Conservation (phyloP, 2,113 vertebrate genomes). For the Zosterops japonicus region DNA sequence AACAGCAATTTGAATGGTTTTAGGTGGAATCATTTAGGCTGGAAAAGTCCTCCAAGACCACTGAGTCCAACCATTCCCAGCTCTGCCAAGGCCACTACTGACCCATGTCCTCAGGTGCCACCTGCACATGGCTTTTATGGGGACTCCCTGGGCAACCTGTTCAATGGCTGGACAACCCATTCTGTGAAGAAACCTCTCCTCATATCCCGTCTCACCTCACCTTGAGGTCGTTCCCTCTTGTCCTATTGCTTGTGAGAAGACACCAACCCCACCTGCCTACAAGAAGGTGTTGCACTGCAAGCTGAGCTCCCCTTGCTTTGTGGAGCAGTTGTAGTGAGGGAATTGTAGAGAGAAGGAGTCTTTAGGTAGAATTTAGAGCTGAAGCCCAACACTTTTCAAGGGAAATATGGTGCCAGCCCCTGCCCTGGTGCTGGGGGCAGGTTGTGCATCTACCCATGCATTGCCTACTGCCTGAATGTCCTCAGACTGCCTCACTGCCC, state of each 20-base stretch:
- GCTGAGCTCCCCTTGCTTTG: background rate
- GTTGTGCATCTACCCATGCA: fast-evolving
- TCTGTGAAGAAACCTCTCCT: background rate
- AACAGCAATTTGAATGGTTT: background rate
- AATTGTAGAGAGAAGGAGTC: background rate
- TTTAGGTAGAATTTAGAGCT: background rate
- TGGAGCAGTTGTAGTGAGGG: background rate
- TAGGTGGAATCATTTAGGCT: background rate
- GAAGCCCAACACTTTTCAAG: background rate
- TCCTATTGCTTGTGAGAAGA: background rate
- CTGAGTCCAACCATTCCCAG: fast-evolving
- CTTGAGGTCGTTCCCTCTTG: fast-evolving
- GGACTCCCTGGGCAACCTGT: background rate
- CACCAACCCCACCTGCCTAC: background rate
- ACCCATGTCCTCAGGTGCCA: background rate
- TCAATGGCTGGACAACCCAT: background rate
- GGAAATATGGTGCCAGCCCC: fast-evolving
- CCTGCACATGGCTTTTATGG: background rate
- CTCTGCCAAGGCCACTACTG: background rate
- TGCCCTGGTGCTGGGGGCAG: fast-evolving
- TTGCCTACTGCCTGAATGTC: background rate
- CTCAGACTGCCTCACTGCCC: background rate
- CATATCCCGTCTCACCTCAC: background rate
- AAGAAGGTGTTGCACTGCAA: no score
- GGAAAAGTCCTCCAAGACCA: background rate